phyloP scores from a whole-genome alignment of 2,888 invertebrate genomes.

The Drosophila birchii region DNA sequence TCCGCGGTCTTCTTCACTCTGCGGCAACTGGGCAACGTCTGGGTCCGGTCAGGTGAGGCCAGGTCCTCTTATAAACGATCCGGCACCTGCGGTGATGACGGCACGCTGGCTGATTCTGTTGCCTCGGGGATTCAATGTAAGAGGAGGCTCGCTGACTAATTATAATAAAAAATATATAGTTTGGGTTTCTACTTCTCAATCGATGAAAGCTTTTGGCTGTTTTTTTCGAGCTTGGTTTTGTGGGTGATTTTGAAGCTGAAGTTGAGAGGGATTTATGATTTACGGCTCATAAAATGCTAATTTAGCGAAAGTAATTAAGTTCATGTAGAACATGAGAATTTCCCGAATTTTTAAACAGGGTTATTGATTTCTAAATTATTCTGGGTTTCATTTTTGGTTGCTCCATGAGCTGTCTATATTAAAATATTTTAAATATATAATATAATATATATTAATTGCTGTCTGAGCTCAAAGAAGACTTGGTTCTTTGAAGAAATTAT shows the following conservation, averaged over 20 bases:
- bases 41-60: slow-evolving; percentile 71
- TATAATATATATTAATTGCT: neutral
- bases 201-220: slow-evolving; percentile 18
- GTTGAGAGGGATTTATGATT: neutral
- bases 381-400: neutral
- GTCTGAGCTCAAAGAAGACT: neutral
- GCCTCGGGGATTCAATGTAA: slow-evolving; percentile 37
- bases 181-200: slow-evolving; percentile 14
- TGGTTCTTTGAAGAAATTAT: neutral
- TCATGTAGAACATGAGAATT: neutral
- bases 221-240: neutral
- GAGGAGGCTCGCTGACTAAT: slow-evolving; percentile 49
- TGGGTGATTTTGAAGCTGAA: neutral
- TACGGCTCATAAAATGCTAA: slow-evolving; percentile 6
- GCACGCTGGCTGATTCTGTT: slow-evolving; percentile 12
- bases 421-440: neutral
- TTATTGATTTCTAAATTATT: neutral
- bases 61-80: slow-evolving; percentile 77
- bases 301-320: slow-evolving; percentile 1
- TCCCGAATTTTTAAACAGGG: neutral
- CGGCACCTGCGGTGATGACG: slow-evolving; percentile 52
- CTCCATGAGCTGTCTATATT: neutral
- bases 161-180: slow-evolving; percentile 44
- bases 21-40: slow-evolving; percentile 69
- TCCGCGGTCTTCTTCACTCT: slow-evolving; percentile 60